Percentiles rank a stretch among this genome's conserved stretches.
phyloP scores from a whole-genome alignment of 1,140 invertebrate species.

The Formica selysi region DNA sequence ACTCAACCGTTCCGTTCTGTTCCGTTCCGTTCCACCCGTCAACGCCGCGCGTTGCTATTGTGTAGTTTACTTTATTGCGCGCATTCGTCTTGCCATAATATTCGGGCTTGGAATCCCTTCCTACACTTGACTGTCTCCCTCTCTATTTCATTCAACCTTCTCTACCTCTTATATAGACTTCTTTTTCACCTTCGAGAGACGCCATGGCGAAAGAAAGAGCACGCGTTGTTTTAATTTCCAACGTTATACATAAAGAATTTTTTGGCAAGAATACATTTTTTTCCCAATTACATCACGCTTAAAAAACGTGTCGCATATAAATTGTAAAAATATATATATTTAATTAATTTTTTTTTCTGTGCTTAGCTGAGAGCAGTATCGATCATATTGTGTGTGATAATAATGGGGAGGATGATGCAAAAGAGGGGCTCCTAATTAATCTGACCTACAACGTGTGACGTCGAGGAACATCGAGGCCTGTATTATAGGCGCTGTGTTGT shows the following conservation, averaged over 20 bases:
- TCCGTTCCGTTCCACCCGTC: constrained; percentile 49
- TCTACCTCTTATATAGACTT: constrained; percentile 30
- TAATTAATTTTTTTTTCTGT: too few species aligned
- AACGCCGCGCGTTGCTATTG: constrained; percentile 69
- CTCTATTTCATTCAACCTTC: constrained; percentile 51
- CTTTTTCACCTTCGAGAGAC: constrained; percentile 9
- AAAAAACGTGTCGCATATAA: background rate
- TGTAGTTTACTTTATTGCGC: constrained; percentile 79
- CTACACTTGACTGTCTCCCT: background rate
- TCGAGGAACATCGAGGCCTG: constrained; percentile 2
- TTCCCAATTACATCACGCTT: background rate
- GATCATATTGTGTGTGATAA: too few species aligned
- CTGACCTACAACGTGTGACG: background rate
- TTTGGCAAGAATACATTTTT: background rate
- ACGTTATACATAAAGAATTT: constrained; percentile 32
- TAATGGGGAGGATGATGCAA: background rate
- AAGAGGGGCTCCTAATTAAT: constrained; percentile 11
- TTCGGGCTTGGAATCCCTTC: constrained; percentile 63
- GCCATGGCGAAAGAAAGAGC: background rate
- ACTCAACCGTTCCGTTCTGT: constrained; percentile 50
- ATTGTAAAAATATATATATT: background rate
- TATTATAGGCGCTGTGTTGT: background rate
- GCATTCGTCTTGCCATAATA: constrained; percentile 79
- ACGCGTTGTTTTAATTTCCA: background rate
- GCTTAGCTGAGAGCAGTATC: background rate